Evolutionary conservation across 2,797 vertebrate species (phyloP), one percentile per base, ranked within the genome.

Genomic region (Ctenopoma kingsleyae): DNA sequence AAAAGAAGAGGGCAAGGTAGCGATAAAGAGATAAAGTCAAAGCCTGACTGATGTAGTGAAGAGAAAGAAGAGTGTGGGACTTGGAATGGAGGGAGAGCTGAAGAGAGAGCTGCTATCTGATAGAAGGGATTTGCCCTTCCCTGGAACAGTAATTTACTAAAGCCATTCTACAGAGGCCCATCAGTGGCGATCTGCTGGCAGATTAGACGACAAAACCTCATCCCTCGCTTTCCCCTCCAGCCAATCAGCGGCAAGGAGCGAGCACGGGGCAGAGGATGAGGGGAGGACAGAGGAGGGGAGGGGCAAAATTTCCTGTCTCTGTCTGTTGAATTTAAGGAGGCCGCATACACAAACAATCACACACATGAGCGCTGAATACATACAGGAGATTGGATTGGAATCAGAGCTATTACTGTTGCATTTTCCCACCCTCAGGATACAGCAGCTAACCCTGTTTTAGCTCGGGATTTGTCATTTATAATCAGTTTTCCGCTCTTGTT

Each of bases 81-180:
- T 80, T 67, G 74, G 71, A 54, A 76, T 49, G 64, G 69, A 87
- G 74, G 46, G 77, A 86, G 85, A 82, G 86, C 85, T 85, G 80
- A 84, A 79, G 80, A 68, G 64, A 82, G 84, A 84, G 83, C 81
- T 78, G 73, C 72, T 90, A 90, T 91, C 90, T 90, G 91, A 93
- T 92, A 80, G 83, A 88, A 85, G 83, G 89, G 92, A 93, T 94
- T 94, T 94, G 89, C 78, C 90, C 84, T 85, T 87, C 89, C 82
- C 87, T 87, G 87, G 87, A 91, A 91, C 90, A 93, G 89, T 93
- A 91, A 93, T 93, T 93, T 93, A 91, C 90, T 90, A 89, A 93
- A 92, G 91, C 91, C 91, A 91, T 91, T 91, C 91, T 91, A 87
- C 90, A 89, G 87, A 86, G 88, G 84, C 84, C 91, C 92, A 93